phyloP scores from a whole-genome alignment of 1,140 invertebrate genomes.

The Cyclargus thomasi region DNA sequence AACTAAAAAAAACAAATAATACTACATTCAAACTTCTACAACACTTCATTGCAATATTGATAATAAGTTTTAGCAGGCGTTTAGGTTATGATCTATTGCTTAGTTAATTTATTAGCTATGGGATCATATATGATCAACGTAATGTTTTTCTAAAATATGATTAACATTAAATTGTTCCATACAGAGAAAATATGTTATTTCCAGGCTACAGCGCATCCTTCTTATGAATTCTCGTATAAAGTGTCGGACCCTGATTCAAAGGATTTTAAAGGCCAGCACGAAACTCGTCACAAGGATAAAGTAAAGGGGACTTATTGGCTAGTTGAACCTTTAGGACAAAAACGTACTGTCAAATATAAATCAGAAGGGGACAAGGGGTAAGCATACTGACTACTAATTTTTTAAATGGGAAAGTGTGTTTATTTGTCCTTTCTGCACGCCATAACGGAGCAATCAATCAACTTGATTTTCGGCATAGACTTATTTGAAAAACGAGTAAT shows the following conservation, averaged over 20 bases:
- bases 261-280: conserved; percentile 67
- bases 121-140: too few species aligned
- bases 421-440: too few species aligned
- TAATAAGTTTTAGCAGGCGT: background rate
- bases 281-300: conserved; percentile 75
- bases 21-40: too few species aligned
- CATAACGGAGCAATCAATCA: too few species aligned
- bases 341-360: conserved; percentile 37
- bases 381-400: too few species aligned
- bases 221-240: conserved; percentile 76
- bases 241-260: conserved; percentile 75
- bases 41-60: too few species aligned
- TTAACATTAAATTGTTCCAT: background rate
- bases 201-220: conserved; percentile 56
- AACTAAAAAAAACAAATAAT: too few species aligned
- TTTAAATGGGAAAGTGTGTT: too few species aligned
- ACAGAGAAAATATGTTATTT: background rate
- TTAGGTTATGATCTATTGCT: too few species aligned
- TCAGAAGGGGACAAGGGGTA: conserved; percentile 35
- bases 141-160: background rate
- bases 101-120: too few species aligned
- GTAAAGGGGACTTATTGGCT: conserved; percentile 58
- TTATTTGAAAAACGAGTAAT: too few species aligned
- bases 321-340: conserved; percentile 35
- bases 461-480: too few species aligned